Evolutionary conservation across 2,113 vertebrate genomes (phyloP).

Genomic region (Siniperca chuatsi): DNA sequence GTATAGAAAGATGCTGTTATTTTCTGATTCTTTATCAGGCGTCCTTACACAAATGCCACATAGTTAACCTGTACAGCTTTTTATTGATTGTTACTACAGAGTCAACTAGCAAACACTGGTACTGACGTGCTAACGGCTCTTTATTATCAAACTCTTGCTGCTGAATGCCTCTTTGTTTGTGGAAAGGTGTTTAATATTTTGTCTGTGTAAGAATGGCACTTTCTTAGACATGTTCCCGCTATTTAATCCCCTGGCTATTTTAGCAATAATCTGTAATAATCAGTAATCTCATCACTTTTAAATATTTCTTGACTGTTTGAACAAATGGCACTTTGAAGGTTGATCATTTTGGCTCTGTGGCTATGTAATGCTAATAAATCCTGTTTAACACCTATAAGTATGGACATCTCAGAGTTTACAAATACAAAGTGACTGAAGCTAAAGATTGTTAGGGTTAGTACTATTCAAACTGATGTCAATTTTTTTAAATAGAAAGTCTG

Average conservation of each 20-base stretch:
- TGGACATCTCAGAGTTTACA: background rate
- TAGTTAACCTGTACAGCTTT: conserved; percentile 46
- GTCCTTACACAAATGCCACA: conserved; percentile 26
- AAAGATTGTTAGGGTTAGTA: no score
- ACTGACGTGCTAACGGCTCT: background rate
- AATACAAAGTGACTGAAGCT: background rate
- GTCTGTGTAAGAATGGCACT: conserved; percentile 14
- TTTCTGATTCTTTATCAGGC: conserved; percentile 30
- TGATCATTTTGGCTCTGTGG: conserved; percentile 44
- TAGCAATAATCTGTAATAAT: conserved; percentile 54
- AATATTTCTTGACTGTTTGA: conserved; percentile 38
- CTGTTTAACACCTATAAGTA: conserved; percentile 33
- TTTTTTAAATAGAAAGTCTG: background rate
- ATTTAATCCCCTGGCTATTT: conserved; percentile 10
- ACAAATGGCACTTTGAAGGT: conserved; percentile 59
- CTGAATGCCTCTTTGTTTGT: conserved; percentile 27
- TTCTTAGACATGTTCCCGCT: conserved; percentile 8
- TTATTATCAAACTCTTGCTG: background rate
- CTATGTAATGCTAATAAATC: conserved; percentile 68
- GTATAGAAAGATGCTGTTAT: conserved; percentile 38
- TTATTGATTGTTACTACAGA: conserved; percentile 24
- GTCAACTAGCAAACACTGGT: conserved; percentile 20
- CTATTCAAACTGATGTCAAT: no score
- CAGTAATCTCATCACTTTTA: background rate
- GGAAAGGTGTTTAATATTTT: conserved; percentile 35